These are phyloP conservation scores for Drosophila pseudotakahashii DNA, from an alignment of 2,888 invertebrate species.

Conservation along the genomic window DNA sequence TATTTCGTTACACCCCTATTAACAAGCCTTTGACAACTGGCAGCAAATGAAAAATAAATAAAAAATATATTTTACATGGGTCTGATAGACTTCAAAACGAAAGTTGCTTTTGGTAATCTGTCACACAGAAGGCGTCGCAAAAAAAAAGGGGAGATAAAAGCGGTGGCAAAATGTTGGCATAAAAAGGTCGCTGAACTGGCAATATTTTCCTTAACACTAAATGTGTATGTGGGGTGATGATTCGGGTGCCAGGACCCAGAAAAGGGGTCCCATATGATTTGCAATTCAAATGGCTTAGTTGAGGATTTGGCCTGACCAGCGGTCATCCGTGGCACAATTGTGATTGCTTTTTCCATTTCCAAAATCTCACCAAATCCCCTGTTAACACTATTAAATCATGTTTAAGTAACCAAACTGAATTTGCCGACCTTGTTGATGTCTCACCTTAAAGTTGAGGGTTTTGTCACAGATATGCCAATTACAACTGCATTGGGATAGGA, in stretches of 20 bases:
- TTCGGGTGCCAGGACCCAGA: slow-evolving; percentile 8
- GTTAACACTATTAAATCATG: slow-evolving; percentile 41
- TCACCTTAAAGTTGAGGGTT: slow-evolving; percentile 30
- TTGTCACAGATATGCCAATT: slow-evolving; percentile 70
- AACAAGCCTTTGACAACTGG: slow-evolving; percentile 21
- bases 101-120: slow-evolving; percentile 46
- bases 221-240: slow-evolving; percentile 2
- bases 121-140: slow-evolving; percentile 19
- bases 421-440: slow-evolving; percentile 21
- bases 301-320: slow-evolving; percentile 35
- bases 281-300: slow-evolving; percentile 59
- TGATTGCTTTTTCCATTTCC: slow-evolving; percentile 20
- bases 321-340: slow-evolving; percentile 20
- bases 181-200: slow-evolving; percentile 44
- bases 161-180: slow-evolving; percentile 38
- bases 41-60: slow-evolving; percentile 48
- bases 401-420: slow-evolving; percentile 3
- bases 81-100: slow-evolving; percentile 34
- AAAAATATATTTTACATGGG: slow-evolving; percentile 33
- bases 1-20: slow-evolving; percentile 7
- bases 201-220: slow-evolving; percentile 36
- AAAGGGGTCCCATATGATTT: slow-evolving; percentile 43
- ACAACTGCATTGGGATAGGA: slow-evolving; percentile 50
- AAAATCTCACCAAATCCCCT: slow-evolving; percentile 16
- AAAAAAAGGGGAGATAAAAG: slow-evolving; percentile 32